Evolutionary conservation across 1,140 invertebrate genomes (phyloP).

Genomic region (Cryptotermes secundus): DNA sequence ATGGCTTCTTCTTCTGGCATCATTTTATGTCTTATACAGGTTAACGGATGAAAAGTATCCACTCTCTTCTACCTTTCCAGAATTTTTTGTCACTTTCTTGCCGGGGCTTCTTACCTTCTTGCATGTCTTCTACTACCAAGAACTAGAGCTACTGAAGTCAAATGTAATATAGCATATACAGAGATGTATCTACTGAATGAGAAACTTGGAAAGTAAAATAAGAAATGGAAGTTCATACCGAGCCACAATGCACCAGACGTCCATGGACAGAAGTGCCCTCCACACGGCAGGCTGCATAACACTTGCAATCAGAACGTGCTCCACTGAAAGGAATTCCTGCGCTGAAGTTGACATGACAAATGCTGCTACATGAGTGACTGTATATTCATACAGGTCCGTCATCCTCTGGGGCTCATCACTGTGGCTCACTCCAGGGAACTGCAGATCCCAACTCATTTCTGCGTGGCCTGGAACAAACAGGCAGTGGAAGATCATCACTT

Average conservation of each 20-base stretch:
- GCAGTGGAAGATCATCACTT: too few relatives aligned
- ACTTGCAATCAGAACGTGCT: constrained; percentile 30
- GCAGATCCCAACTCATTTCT: constrained; percentile 27
- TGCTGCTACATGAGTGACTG: constrained; percentile 29
- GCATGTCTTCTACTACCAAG: too few relatives aligned
- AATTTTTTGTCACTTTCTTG: too few relatives aligned
- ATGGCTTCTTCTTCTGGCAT: too few relatives aligned
- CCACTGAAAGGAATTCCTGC: constrained; percentile 18
- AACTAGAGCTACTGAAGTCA: too few relatives aligned
- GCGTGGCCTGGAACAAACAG: constrained; percentile 33
- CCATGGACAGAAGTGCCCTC: constrained; percentile 30
- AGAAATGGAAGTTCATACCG: constrained; percentile 19
- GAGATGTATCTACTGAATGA: too few relatives aligned
- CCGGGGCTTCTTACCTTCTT: too few relatives aligned
- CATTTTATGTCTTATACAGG: too few relatives aligned
- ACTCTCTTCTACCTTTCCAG: too few relatives aligned
- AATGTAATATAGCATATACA: too few relatives aligned
- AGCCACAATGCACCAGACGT: constrained; percentile 34
- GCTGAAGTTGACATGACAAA: constrained; percentile 22
- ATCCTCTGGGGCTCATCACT: constrained; percentile 11
- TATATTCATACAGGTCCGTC: constrained; percentile 28
- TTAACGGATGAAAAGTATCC: too few relatives aligned
- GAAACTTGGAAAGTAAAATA: too few relatives aligned
- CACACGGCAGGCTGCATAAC: constrained; percentile 29
- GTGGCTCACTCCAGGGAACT: constrained; percentile 25